Evolutionary conservation across 1,140 invertebrate genomes (phyloP), one percentile per base, ranked within the genome.

Genomic region (Bombus confusus): DNA sequence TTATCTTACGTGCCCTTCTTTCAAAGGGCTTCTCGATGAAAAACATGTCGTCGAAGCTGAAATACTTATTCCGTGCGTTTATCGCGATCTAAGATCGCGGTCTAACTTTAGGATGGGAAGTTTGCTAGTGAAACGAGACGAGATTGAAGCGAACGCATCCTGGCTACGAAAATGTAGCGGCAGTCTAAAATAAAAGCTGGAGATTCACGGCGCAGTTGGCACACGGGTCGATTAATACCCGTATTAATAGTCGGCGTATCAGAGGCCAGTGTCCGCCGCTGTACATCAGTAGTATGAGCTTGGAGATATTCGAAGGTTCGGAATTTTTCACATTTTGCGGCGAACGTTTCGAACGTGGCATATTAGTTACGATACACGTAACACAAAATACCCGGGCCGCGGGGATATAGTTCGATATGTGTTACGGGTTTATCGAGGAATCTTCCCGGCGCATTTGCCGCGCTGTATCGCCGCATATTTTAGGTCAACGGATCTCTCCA

Each of bases 191-290:
- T 78, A 78, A 78, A 78, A 64, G 37, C 76, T 78, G 39, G 39
- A 78, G 76, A 78, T 78, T 78, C 57, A 64, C 57, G 76, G 59
- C 59, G 76, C 76, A 78, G 76, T 78, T 78, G 76, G 76, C 76
- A 64, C 76, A 31, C 28, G 39, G 41, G 73, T 37, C 73, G 41
- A 79, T 79, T 79, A 79, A 79, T 66, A 79, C 76, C 34, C 39
- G 76, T 79, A 72, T 80, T 71, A 71, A 81, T 81, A 43, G 41
- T 41, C 25, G 10, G 15, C 18, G 47, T 72, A 80, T 72, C 79
- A 41, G 64, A 37, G 68, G 47, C 31, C 68, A 59, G 52, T 72
- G 69, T 59, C 34, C 68, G 39, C 22, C 13, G 4, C 41, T n/a
- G 59, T n/a, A 62, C 10, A n/a, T 13, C 59, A n/a, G 59, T 62